Evolutionary conservation across 1,140 invertebrate species (phyloP).

Genomic region (Drosophila mauritiana): DNA sequence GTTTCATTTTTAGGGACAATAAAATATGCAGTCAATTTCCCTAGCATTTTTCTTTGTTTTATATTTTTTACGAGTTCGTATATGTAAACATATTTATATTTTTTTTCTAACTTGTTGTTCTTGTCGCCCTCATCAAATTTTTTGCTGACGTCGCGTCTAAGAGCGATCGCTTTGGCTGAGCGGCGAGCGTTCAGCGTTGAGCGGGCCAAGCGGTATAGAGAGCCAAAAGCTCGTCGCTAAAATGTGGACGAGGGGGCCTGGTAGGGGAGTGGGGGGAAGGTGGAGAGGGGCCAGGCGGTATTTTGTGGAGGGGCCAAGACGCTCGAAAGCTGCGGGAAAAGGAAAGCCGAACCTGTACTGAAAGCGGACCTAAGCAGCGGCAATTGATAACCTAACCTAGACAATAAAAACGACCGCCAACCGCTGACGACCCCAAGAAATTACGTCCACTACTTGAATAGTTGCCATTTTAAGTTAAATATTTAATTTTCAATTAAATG

Average conservation of each 20-base stretch:
- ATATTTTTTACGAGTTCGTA: constrained; percentile 1
- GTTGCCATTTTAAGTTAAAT: not conserved
- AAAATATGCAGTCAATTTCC: not conserved
- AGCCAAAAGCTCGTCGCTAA: constrained; percentile 20
- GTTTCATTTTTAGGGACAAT: not conserved
- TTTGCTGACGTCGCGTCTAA: constrained; percentile 77
- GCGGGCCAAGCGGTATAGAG: constrained; percentile 6
- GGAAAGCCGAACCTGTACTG: constrained; percentile 40
- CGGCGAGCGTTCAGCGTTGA: constrained; percentile 2
- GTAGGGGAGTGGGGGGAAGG: not conserved
- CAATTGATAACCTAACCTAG: constrained; percentile 49
- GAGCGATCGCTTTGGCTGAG: constrained; percentile 40
- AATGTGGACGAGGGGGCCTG: not conserved
- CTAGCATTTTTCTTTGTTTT: constrained; percentile 12
- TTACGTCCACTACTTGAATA: not conserved
- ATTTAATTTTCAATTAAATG: constrained; percentile 1
- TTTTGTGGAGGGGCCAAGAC: not conserved
- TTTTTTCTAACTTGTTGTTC: constrained; percentile 58
- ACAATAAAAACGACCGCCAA: constrained; percentile 23
- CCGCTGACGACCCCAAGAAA: constrained; percentile 13
- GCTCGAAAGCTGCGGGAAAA: constrained; percentile 27
- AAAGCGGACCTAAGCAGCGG: constrained; percentile 16
- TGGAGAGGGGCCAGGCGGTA: too few species aligned
- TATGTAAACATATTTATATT: constrained; percentile 8
- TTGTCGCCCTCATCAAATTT: constrained; percentile 59